These are phyloP conservation scores for Urocolius indicus DNA, from an alignment of 2,113 vertebrate genomes.

Conservation along the genomic window DNA sequence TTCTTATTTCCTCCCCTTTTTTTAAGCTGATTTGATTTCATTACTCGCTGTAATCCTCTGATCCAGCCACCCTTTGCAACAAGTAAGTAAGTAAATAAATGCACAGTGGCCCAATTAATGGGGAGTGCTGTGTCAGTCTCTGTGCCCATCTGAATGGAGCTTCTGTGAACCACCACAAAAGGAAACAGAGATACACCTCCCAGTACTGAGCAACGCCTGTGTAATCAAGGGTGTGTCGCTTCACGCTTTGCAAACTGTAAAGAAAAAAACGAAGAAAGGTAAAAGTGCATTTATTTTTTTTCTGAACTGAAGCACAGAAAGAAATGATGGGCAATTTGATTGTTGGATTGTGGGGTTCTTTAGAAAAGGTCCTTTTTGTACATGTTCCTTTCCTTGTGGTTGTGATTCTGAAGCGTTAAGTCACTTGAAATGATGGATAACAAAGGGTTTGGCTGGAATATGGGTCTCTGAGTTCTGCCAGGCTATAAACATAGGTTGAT, in stretches of 20 bases:
- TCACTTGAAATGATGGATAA: constrained; percentile 47
- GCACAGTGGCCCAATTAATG: background rate
- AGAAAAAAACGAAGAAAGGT: background rate
- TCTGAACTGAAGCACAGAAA: background rate
- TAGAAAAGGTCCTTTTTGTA: background rate
- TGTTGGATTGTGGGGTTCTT: background rate
- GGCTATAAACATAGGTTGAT: constrained; percentile 66
- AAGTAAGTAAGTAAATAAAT: background rate
- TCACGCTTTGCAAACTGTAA: background rate
- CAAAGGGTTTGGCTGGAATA: constrained; percentile 23
- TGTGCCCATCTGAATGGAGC: background rate
- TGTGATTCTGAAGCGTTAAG: constrained; percentile 43
- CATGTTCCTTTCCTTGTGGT: background rate
- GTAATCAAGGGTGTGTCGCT: background rate
- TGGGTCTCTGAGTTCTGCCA: constrained; percentile 42
- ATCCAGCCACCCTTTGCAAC: background rate
- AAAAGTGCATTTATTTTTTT: background rate
- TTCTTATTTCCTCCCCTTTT: background rate
- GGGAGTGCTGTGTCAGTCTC: background rate
- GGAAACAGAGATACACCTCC: background rate
- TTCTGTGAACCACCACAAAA: background rate
- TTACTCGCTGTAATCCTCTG: background rate
- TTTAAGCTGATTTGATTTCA: background rate
- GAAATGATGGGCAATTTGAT: background rate
- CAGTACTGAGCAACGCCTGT: background rate